Conservation (phyloP, 1,140 invertebrate genomes). For the Conus betulinus region DNA sequence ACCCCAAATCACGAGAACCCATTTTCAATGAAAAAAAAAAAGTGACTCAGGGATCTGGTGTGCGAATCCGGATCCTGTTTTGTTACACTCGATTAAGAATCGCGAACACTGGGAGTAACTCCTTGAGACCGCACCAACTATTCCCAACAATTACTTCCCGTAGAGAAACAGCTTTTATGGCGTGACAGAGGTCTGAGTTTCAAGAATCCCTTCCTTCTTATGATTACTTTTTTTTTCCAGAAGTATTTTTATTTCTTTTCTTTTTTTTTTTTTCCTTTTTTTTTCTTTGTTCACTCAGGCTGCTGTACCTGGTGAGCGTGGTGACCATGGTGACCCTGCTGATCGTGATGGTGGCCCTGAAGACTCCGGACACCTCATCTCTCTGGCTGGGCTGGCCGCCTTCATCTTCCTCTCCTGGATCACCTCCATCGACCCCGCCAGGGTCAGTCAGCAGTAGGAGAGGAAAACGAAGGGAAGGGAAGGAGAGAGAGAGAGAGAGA, state of each 20-base stretch:
- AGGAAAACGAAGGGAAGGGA: not conserved
- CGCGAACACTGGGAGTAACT: not conserved
- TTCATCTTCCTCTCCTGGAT: slow-evolving; percentile 68
- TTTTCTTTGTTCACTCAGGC: slow-evolving; percentile 20
- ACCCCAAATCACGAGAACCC: too few relatives aligned
- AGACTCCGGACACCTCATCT: slow-evolving; percentile 64
- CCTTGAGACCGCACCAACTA: too few relatives aligned
- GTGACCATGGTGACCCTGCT: slow-evolving; percentile 60
- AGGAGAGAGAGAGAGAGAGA: not conserved
- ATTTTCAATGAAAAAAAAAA: too few relatives aligned
- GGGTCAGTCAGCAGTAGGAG: slow-evolving; percentile 45
- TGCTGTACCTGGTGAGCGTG: slow-evolving; percentile 53
- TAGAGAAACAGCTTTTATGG: too few relatives aligned
- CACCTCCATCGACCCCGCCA: slow-evolving; percentile 66
- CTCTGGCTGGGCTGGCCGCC: slow-evolving; percentile 62
- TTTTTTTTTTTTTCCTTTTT: not conserved
- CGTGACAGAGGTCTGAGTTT: too few relatives aligned
- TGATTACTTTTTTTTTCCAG: not conserved
- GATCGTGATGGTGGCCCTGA: slow-evolving; percentile 66
- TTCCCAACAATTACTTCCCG: too few relatives aligned
- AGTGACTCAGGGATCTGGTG: too few relatives aligned
- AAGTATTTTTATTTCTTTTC: not conserved
- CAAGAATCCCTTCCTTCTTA: not conserved
- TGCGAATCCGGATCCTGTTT: too few relatives aligned
- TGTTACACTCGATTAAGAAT: too few relatives aligned